Evolutionary conservation across 2,797 vertebrate species (phyloP).

Genomic region (Chelmon rostratus): DNA sequence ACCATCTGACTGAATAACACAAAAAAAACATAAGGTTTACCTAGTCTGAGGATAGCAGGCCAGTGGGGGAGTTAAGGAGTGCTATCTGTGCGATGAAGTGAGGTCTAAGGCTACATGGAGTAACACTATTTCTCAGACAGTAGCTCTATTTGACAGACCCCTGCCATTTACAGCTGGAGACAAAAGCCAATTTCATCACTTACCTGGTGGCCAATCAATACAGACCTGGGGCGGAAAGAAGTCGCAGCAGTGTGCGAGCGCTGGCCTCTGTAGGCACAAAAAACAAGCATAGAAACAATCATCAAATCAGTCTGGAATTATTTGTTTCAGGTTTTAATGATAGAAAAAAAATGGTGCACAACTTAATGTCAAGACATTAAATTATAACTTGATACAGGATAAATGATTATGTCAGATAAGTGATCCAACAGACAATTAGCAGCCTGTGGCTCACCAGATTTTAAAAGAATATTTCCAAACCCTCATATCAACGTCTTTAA

Average conservation of each 20-base stretch:
- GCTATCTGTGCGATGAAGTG: conserved; percentile 63
- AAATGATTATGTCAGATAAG: conserved; percentile 39
- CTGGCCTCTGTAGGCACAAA: conserved; percentile 33
- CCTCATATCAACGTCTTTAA: conserved; percentile 52
- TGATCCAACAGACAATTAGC: conserved; percentile 48
- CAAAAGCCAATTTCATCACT: conserved; percentile 79
- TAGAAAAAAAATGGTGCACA: conserved; percentile 15
- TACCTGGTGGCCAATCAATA: conserved; percentile 79
- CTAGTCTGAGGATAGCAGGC: conserved; percentile 46
- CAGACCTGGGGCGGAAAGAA: conserved; percentile 57
- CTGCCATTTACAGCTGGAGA: conserved; percentile 67
- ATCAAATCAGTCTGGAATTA: conserved; percentile 35
- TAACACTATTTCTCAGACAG: conserved; percentile 54
- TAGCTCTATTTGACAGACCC: conserved; percentile 63
- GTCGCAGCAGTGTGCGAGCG: conserved; percentile 12
- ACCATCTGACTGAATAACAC: conserved; percentile 62
- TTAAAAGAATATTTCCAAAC: conserved; percentile 41
- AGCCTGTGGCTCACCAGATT: conserved; percentile 43
- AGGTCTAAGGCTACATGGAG: conserved; percentile 49
- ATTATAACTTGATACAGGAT: conserved; percentile 38
- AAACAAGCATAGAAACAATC: conserved; percentile 37
- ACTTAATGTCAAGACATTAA: conserved; percentile 31
- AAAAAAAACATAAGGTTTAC: conserved; percentile 53
- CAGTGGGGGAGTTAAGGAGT: conserved; percentile 53
- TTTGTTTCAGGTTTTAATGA: conserved; percentile 34